phyloP scores from a whole-genome alignment of 2,888 invertebrate species.

The Ceriagrion tenellum region DNA sequence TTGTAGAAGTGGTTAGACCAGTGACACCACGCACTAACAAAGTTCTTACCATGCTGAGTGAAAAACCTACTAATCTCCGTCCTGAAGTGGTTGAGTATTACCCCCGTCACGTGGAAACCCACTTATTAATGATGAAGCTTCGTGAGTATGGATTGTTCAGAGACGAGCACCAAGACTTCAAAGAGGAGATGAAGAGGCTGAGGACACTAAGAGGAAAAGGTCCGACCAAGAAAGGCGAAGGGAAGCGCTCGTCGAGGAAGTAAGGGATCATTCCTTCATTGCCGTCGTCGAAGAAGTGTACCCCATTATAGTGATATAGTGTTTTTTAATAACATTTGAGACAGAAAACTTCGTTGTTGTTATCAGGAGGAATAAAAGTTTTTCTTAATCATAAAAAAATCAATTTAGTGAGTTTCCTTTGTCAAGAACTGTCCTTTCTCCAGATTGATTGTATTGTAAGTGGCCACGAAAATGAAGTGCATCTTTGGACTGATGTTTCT shows the following conservation, averaged over 20 bases:
- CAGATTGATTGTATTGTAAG: not conserved
- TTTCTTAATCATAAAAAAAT: not conserved
- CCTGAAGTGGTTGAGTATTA: constrained; percentile 90
- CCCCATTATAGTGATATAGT: not conserved
- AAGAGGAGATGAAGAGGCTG: constrained; percentile 90
- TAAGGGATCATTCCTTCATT: constrained; percentile 43
- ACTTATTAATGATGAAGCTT: constrained; percentile 85
- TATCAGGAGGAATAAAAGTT: not conserved
- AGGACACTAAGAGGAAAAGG: constrained; percentile 89
- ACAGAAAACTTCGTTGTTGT: not conserved
- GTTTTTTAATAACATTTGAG: constrained; percentile 40
- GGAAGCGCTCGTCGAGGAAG: constrained; percentile 73
- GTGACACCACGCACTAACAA: constrained; percentile 78
- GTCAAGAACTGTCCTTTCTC: constrained; percentile 8
- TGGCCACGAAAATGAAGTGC: constrained; percentile 52
- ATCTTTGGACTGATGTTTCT: constrained; percentile 49
- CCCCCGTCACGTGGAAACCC: constrained; percentile 90
- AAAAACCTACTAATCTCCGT: constrained; percentile 86
- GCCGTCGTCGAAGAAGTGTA: constrained; percentile 25
- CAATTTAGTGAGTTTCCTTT: not conserved
- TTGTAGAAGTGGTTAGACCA: constrained; percentile 90
- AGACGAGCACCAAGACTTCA: constrained; percentile 94
- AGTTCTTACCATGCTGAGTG: constrained; percentile 88
- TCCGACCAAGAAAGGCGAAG: constrained; percentile 77
- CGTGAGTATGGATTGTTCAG: constrained; percentile 87